Evolutionary conservation across 2,888 invertebrate genomes (phyloP).

Genomic region (Eulithis testata): DNA sequence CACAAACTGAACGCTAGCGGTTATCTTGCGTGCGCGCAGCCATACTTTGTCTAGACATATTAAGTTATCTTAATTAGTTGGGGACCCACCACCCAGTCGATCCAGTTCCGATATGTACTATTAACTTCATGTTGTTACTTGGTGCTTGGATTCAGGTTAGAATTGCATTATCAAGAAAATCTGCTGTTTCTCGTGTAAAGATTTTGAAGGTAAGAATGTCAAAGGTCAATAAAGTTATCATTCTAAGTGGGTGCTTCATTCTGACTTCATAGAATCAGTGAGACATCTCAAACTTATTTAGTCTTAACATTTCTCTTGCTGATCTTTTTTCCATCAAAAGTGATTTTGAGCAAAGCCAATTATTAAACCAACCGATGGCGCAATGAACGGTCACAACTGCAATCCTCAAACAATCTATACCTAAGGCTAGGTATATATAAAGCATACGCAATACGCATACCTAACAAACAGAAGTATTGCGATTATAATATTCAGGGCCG

Average conservation of each 20-base stretch:
- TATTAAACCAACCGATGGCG: no score
- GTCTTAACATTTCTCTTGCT: no score
- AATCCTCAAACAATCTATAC: no score
- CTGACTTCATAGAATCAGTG: no score
- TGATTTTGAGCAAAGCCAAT: no score
- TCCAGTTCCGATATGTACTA: conserved; percentile 44
- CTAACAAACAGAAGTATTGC: conserved; percentile 34
- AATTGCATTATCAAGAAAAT: conserved; percentile 2
- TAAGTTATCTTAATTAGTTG: conserved; percentile 65
- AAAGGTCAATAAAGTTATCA: not conserved
- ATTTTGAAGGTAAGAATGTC: not conserved
- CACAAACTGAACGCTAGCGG: conserved; percentile 46
- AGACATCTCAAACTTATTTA: no score
- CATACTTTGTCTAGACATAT: conserved; percentile 60
- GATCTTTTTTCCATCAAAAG: no score
- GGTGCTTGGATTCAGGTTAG: conserved; percentile 6
- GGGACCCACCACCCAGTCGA: conserved; percentile 57
- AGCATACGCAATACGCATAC: not conserved
- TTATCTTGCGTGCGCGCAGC: conserved; percentile 60
- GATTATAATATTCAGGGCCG: conserved; percentile 55
- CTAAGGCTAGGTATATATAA: not conserved
- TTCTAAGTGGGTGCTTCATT: no score
- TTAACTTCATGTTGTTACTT: conserved; percentile 17
- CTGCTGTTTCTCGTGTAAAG: not conserved
- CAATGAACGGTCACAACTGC: no score